phyloP scores from a whole-genome alignment of 2,888 invertebrate species.

The Hartigia nigra region DNA sequence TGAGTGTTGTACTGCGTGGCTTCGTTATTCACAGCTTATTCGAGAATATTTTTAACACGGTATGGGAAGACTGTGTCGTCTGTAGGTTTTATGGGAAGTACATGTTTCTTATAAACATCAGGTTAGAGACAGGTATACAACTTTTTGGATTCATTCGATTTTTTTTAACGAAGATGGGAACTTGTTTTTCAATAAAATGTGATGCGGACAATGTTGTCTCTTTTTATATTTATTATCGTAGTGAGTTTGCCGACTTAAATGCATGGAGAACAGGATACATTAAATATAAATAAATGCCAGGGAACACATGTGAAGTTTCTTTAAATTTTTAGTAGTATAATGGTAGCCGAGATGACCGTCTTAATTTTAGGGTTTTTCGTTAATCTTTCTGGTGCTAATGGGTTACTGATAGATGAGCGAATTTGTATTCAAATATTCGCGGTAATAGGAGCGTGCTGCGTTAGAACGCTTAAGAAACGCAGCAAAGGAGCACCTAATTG shows the following conservation, averaged over 20 bases:
- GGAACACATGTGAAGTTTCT: not conserved
- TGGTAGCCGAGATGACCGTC: not conserved
- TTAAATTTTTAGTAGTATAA: not conserved
- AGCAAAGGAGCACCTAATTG: slow-evolving; percentile 13
- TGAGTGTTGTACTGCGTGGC: not conserved
- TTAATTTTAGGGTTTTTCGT: not conserved
- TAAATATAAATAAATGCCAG: not conserved
- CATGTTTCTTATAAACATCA: not conserved
- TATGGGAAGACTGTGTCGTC: not conserved
- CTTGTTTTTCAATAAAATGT: not conserved
- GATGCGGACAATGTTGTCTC: not conserved
- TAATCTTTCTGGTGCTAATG: not conserved
- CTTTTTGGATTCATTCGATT: not conserved
- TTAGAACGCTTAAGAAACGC: not conserved
- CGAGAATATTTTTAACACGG: not conserved
- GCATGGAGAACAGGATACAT: not conserved
- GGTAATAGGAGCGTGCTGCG: not conserved
- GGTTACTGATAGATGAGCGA: not conserved
- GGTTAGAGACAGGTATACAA: not conserved
- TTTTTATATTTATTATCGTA: too few species aligned
- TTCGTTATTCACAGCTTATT: not conserved
- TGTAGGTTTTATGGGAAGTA: not conserved
- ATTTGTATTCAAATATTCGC: not conserved
- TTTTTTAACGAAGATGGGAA: not conserved
- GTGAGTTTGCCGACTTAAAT: too few species aligned